Conservation (phyloP, 2,888 invertebrate species). For the Tachina grossa region DNA sequence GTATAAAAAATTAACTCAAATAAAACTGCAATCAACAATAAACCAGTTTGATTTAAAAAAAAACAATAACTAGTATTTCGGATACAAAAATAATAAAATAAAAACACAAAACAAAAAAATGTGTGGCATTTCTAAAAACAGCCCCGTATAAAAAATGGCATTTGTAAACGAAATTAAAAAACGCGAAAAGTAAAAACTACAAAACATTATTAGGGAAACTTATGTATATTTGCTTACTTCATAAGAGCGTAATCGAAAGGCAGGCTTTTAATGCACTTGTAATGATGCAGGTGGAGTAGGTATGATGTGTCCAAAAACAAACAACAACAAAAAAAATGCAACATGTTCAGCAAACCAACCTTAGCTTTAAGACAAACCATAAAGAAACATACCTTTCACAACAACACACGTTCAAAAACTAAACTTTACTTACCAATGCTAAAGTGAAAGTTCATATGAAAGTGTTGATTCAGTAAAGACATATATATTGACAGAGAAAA, state of each 20-base stretch:
- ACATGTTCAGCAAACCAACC: slow-evolving; percentile 42
- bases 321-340: slow-evolving; percentile 1
- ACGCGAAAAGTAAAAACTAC: slow-evolving; percentile 10
- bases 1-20: slow-evolving; percentile 8
- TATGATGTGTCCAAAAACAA: slow-evolving; percentile 48
- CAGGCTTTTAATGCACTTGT: slow-evolving; percentile 57
- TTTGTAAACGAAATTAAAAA: slow-evolving; percentile 35
- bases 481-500: slow-evolving; percentile 68
- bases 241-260: slow-evolving; percentile 23
- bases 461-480: slow-evolving; percentile 53
- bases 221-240: background rate
- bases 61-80: slow-evolving; percentile 40
- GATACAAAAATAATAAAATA: slow-evolving; percentile 23
- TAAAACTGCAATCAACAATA: slow-evolving; percentile 46
- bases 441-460: slow-evolving; percentile 71
- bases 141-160: slow-evolving; percentile 22
- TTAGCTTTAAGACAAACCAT: slow-evolving; percentile 22
- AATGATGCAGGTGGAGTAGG: slow-evolving; percentile 34
- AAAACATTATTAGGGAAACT: slow-evolving; percentile 41
- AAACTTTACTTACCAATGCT: slow-evolving; percentile 34
- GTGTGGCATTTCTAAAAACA: slow-evolving; percentile 63
- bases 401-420: background rate
- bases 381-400: slow-evolving; percentile 14
- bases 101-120: slow-evolving; percentile 50
- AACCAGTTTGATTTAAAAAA: slow-evolving; percentile 60